Conservation (phyloP, 1,140 invertebrate species). For the Pseudoatta argentina region DNA sequence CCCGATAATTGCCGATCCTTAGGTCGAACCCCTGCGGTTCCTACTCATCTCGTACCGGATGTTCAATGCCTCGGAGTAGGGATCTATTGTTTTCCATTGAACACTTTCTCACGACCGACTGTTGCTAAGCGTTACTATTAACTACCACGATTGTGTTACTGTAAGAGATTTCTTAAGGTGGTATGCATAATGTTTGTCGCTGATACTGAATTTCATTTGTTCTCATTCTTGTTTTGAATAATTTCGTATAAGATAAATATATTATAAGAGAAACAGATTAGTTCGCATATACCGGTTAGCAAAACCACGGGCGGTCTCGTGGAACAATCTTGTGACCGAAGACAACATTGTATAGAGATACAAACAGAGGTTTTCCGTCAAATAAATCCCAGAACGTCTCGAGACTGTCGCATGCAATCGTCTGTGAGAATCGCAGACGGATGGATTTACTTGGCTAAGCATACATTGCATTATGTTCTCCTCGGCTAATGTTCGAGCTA, state of each 20-base stretch:
- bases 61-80: slow-evolving; percentile 22
- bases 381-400: slow-evolving; percentile 17
- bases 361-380: background rate
- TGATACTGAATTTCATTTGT: background rate
- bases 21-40: slow-evolving; percentile 64
- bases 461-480: slow-evolving; percentile 33
- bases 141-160: background rate
- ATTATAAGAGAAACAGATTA: background rate
- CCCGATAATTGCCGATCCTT: slow-evolving; percentile 51
- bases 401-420: slow-evolving; percentile 22
- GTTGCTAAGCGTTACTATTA: background rate
- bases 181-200: background rate
- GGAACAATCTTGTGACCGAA: slow-evolving; percentile 4
- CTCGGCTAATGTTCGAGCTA: slow-evolving; percentile 76
- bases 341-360: background rate
- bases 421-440: slow-evolving; percentile 46
- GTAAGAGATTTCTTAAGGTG: background rate
- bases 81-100: slow-evolving; percentile 64
- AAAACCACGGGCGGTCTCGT: slow-evolving; percentile 2
- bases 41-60: slow-evolving; percentile 66
- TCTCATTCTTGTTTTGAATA: background rate
- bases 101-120: slow-evolving; percentile 2
- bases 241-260: background rate
- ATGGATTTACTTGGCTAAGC: slow-evolving; percentile 41
- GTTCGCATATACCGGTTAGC: slow-evolving; percentile 2